These are phyloP conservation scores for Laterallus jamaicensis DNA, from an alignment of 2,113 vertebrate species.

Conservation along the genomic window DNA sequence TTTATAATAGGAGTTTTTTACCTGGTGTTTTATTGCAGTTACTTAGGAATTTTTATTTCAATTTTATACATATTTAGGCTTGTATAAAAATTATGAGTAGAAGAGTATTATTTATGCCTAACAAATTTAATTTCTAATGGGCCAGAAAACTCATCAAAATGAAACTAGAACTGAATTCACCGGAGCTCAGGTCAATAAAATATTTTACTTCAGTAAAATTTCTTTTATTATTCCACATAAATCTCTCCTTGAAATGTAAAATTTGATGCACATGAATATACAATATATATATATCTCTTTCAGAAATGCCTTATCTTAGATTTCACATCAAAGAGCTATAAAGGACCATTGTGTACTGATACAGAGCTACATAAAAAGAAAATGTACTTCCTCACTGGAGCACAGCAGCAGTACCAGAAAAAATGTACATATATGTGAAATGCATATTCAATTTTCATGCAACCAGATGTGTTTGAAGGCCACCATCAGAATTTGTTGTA, in stretches of 20 bases:
- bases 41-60: background rate
- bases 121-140: background rate
- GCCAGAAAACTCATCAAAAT: background rate
- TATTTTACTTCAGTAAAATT: background rate
- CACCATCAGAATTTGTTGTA: background rate
- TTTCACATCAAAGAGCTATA: background rate
- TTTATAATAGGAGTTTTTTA: background rate
- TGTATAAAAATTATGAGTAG: background rate
- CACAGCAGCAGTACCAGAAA: background rate
- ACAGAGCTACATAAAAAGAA: background rate
- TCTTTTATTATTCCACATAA: background rate
- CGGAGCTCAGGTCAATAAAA: background rate
- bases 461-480: background rate
- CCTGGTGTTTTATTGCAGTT: background rate
- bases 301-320: background rate
- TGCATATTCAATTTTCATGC: background rate
- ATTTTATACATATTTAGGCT: background rate
- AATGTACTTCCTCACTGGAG: background rate
- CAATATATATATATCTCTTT: background rate
- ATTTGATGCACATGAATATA: background rate
- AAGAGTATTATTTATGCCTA: background rate
- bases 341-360: background rate
- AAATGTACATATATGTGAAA: background rate
- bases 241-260: background rate
- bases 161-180: background rate